Base-by-base conservation (phyloP, 1,140 invertebrate genomes). In the Cydia amplana region DNA sequence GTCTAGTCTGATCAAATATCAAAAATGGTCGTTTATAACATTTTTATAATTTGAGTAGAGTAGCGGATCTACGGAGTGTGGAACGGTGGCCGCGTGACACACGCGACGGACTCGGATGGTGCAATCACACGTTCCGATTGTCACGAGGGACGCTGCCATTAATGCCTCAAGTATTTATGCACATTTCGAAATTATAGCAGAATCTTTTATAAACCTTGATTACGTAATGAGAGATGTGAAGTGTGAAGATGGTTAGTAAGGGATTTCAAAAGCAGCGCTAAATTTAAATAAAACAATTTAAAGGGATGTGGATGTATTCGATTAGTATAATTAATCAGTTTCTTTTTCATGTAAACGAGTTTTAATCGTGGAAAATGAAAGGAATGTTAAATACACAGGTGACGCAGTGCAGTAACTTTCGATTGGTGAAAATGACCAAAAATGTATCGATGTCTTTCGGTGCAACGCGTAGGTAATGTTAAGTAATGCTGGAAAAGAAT, bases 41-140 rank as follows among this genome's bases (percentile, higher is more conserved):
- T 23, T 23, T 60, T n/a, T 12, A 10, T 60, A 60, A 23, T 60
- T 60, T 23, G 2, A 20, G 2, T 60, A 60, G 4, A 60, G 18
- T 23, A 72, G 79, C 81, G 81, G 83, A 87, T 86, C 78, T 79
- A 85, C 82, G 85, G 80, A 82, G 77, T 70, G 73, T 70, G 25
- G 36, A 60, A 23, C 72, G 14, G 46, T 74, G 72, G 74, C 64
- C 74, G 76, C 84, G 79, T 83, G 86, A 81, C 78, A 78, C 86
- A 88, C 83, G 85, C 84, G 79, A 85, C 46, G 32, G 76, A 78
- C 75, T 78, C 76, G 36, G 65, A 70, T 88, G 85, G 82, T 75
- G 84, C 84, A 85, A 88, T 78, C 78, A 77, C 78, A 81, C 75
- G 78, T 84, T 80, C 80, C 75, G 75, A 82, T 81, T 82, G 82